phyloP scores from a whole-genome alignment of 2,113 vertebrate genomes.

The Crocuta crocuta region DNA sequence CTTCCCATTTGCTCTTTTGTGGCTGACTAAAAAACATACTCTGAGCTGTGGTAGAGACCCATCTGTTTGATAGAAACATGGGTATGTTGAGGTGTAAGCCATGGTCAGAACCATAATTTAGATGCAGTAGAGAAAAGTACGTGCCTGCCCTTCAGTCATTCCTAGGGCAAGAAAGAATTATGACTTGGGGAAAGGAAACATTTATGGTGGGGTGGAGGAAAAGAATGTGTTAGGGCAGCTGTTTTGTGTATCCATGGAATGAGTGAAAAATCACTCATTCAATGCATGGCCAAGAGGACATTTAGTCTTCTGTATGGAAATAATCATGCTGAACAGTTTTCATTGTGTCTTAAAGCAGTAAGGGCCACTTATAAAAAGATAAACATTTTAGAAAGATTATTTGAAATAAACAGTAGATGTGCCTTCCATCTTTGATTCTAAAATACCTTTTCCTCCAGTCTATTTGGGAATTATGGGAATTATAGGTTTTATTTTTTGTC shows the following conservation, averaged over 20 bases:
- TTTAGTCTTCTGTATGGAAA: background rate
- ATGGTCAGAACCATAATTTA: background rate
- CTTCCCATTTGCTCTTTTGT: background rate
- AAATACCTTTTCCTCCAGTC: background rate
- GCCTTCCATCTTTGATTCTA: background rate
- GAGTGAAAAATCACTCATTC: background rate
- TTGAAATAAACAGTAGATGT: background rate
- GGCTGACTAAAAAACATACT: background rate
- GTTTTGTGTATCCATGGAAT: background rate
- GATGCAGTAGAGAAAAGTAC: background rate
- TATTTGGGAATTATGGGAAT: background rate
- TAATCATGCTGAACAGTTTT: background rate
- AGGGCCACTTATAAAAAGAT: background rate
- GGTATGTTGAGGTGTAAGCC: background rate
- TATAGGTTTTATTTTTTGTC: background rate
- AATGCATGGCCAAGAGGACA: accelerated
- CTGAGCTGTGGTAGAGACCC: background rate
- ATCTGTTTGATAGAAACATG: background rate
- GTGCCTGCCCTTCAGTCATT: background rate
- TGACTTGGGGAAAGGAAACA: background rate
- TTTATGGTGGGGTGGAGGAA: background rate
- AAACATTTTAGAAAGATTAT: background rate
- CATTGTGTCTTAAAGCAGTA: background rate
- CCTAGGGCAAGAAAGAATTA: background rate
- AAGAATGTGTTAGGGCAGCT: background rate